Conservation (phyloP, 1,140 invertebrate genomes). For the Leptonema lineaticorne region DNA sequence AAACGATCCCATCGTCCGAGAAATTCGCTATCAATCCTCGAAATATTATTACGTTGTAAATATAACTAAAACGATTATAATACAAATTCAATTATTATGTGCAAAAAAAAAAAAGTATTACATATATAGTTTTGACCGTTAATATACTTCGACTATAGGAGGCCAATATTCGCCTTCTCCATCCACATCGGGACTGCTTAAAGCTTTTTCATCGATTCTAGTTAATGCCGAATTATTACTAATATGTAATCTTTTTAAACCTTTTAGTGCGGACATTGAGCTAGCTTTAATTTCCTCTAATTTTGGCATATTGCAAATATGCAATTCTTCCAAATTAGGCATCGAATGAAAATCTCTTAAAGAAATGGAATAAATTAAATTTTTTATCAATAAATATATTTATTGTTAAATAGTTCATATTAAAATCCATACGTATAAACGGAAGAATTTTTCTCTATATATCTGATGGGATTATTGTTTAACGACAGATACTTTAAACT, state of each 20-base stretch:
- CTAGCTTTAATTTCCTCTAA: conserved; percentile 58
- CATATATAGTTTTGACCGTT: conserved; percentile 8
- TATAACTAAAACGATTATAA: conserved; percentile 58
- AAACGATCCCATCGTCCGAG: conserved; percentile 68
- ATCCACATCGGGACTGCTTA: conserved; percentile 49
- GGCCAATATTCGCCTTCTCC: conserved; percentile 59
- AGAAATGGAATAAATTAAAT: conserved; percentile 50
- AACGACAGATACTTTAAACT: conserved; percentile 63
- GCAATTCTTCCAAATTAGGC: conserved; percentile 60
- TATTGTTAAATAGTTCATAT: neutral
- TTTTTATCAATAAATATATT: neutral
- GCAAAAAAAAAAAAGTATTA: neutral
- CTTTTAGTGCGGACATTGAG: conserved; percentile 55
- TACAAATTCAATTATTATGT: conserved; percentile 11
- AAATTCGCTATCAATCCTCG: conserved; percentile 60
- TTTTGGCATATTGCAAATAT: conserved; percentile 63
- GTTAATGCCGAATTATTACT: conserved; percentile 60
- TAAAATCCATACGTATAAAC: conserved; percentile 50
- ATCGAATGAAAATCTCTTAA: conserved; percentile 68
- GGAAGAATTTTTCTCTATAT: conserved; percentile 46
- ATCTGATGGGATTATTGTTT: conserved; percentile 67
- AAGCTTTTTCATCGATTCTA: conserved; percentile 57
- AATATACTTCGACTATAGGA: conserved; percentile 57
- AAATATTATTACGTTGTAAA: conserved; percentile 67
- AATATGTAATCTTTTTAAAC: conserved; percentile 57